Conservation (phyloP, 2,888 invertebrate genomes). For the Eristalis tenax region DNA sequence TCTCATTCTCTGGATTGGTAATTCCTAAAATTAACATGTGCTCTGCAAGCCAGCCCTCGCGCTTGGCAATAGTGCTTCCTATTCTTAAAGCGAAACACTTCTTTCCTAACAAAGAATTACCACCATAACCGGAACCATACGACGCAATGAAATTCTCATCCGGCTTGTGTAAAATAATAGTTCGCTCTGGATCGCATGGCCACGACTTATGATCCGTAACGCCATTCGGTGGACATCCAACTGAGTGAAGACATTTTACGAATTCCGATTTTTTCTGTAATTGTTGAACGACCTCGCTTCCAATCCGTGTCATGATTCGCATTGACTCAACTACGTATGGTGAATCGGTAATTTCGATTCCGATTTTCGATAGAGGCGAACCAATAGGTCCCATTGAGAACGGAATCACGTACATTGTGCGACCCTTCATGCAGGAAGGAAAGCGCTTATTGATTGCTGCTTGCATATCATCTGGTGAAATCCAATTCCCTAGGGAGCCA, state of each 20-base stretch:
- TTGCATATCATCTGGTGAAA: conserved; percentile 91
- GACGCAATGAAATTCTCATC: conserved; percentile 81
- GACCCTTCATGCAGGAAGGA: conserved; percentile 93
- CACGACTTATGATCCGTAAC: conserved; percentile 87
- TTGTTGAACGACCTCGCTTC: conserved; percentile 82
- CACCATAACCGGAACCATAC: conserved; percentile 97
- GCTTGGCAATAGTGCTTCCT: conserved; percentile 95
- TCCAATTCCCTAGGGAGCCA: conserved; percentile 96
- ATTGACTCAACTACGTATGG: conserved; percentile 98
- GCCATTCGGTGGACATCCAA: conserved; percentile 88
- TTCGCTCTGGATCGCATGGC: conserved; percentile 98
- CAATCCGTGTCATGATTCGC: conserved; percentile 98
- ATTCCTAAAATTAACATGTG: conserved; percentile 99
- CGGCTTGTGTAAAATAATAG: conserved; percentile 92
- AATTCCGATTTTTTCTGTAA: conserved; percentile 85
- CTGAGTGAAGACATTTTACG: conserved; percentile 96
- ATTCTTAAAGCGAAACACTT: conserved; percentile 98
- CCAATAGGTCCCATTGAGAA: conserved; percentile 99
- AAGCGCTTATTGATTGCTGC: conserved; percentile 91
- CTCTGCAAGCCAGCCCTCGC: conserved; percentile 99
- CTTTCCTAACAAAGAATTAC: conserved; percentile 97
- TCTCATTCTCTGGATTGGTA: conserved; percentile 93
- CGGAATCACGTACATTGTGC: conserved; percentile 99
- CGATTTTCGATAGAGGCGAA: conserved; percentile 96
- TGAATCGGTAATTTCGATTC: conserved; percentile 98